Evolutionary conservation across 2,797 vertebrate species (phyloP).

Genomic region (Pachyuromys duprasi): DNA sequence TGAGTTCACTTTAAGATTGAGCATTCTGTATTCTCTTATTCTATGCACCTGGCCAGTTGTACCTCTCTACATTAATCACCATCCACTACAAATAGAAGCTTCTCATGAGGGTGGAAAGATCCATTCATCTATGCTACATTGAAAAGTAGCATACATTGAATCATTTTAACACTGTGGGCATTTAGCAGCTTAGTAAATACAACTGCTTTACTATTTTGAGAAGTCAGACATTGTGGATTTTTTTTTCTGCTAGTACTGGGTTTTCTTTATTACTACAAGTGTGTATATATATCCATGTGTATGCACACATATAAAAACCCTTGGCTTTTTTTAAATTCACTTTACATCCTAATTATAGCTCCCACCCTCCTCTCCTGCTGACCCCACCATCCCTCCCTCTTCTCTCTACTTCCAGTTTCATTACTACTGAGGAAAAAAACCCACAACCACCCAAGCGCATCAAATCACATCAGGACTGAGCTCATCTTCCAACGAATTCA

Average conservation of each 20-base stretch:
- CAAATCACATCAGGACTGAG: too few relatives aligned
- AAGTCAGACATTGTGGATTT: conserved; percentile 10
- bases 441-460: too few relatives aligned
- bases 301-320: neutral
- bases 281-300: neutral
- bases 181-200: neutral
- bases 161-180: neutral
- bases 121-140: neutral
- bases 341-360: too few relatives aligned
- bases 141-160: neutral
- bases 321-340: too few relatives aligned
- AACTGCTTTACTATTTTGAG: neutral
- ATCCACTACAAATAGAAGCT: neutral
- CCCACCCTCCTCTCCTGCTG: too few relatives aligned
- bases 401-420: too few relatives aligned
- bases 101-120: neutral
- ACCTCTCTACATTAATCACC: neutral
- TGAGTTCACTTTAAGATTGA: neutral
- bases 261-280: neutral
- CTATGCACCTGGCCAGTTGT: neutral
- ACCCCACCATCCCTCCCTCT: too few relatives aligned
- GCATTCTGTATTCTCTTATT: neutral
- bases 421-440: too few relatives aligned
- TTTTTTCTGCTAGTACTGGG: neutral
- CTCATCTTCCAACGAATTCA: too few relatives aligned